Percentiles rank a stretch among this genome's conserved stretches.
Conservation (phyloP, 1,140 invertebrate genomes). For the Armadillidium nasatum region DNA sequence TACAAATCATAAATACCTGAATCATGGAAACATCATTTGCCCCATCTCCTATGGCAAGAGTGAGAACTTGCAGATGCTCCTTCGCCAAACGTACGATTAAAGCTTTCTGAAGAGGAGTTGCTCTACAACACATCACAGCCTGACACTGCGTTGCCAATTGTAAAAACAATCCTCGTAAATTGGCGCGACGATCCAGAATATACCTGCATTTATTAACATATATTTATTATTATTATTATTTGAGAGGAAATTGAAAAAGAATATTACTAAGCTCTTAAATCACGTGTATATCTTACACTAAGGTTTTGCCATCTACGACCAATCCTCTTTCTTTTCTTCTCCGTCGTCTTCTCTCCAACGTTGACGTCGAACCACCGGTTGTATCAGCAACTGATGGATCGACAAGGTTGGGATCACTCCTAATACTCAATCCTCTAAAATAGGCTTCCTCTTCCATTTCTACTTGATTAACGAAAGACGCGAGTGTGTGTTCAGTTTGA, state of each 20-base stretch:
- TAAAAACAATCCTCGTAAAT: slow-evolving; percentile 81
- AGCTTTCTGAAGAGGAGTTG: slow-evolving; percentile 94
- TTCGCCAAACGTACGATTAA: slow-evolving; percentile 75
- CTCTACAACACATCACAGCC: slow-evolving; percentile 91
- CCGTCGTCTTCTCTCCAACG: not conserved
- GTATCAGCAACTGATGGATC: slow-evolving; percentile 23
- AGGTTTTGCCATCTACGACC: slow-evolving; percentile 88
- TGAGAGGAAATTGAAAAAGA: not conserved
- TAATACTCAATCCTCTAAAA: slow-evolving; percentile 37
- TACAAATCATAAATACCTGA: not conserved
- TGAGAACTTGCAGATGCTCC: slow-evolving; percentile 78
- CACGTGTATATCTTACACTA: slow-evolving; percentile 64
- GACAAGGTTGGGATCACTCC: slow-evolving; percentile 19
- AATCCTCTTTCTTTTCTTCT: slow-evolving; percentile 59
- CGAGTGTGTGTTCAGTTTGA: slow-evolving; percentile 74
- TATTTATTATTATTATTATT: too few species aligned
- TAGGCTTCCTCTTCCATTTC: slow-evolving; percentile 51
- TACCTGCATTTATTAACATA: too few species aligned
- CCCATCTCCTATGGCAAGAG: slow-evolving; percentile 73
- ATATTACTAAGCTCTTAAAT: not conserved
- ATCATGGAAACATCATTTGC: slow-evolving; percentile 42
- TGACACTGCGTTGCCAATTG: slow-evolving; percentile 79
- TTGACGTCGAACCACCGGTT: slow-evolving; percentile 9
- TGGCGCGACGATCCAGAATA: slow-evolving; percentile 60
- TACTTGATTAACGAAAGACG: slow-evolving; percentile 64